Base-by-base conservation (phyloP, 2,797 vertebrate species). In the Octomys mimax region DNA sequence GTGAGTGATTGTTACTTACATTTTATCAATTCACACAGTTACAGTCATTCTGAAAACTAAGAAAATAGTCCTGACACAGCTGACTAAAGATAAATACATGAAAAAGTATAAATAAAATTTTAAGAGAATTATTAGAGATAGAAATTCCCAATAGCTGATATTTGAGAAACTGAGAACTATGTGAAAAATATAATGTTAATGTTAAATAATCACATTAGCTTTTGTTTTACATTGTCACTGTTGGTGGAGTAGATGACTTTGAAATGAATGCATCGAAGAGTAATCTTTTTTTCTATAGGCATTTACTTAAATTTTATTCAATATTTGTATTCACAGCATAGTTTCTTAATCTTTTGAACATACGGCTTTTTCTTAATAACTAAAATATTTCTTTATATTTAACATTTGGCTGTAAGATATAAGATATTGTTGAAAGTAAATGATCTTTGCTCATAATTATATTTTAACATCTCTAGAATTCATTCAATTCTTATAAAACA, bases 401-500 rank as follows among this genome's bases (percentile, higher is more conserved):
- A 42, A 33, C 86, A 94, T 84, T 57, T 82, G 88, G 13, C 26
- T 36, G 36, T 39, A 19, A 62, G 24, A 62, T 46, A 1, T 22
- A 89, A 84, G 71, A 73, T 33, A 89, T 33, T 87, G 24, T 54
- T 71, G 49, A 52, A 62, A 54, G 4, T 33, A 70, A 94, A 66
- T 93, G 24, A 92, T 31, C 36, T 93, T 92, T 91, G 21, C 16
- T 82, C 3, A 80, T 42, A 87, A 22, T 75, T 88, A 89, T 7
- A 31, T 68, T 81, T 64, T 91, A 79, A 59, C 8, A 42, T 78
- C 26, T 71, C 52, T 73, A 73, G 2, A 89, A 70, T 54, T 75
- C 11, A 88, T 59, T 91, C 84, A 89, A 95, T 95, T 95, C 80
- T 87, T 84, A 83, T 26, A 89, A 86, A 94, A 91, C 33, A 71